Evolutionary conservation across 2,113 vertebrate genomes (phyloP), one percentile per base, ranked within the genome.

Genomic region (Glaucidium brasilianum): DNA sequence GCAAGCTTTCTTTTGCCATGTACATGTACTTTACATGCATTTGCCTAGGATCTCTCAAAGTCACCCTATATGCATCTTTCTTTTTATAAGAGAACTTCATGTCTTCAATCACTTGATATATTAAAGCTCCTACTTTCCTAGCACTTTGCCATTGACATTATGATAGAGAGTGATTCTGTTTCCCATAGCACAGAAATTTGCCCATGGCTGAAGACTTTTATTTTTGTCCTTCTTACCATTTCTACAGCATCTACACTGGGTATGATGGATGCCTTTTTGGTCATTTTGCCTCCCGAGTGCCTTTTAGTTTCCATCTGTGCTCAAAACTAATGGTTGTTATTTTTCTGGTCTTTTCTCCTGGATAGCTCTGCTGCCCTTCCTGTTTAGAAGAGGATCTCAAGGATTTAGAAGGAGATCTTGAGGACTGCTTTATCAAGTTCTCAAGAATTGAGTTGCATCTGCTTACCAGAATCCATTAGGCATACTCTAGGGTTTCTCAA

Each of bases 41-140:
- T 88, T 87, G 68, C 80, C 56, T 20, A 52, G 39, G 52, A 91
- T 81, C 26, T 81, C 91, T 81, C 75, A 32, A 58, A 74, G 55
- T 59, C 72, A 32, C 21, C 47, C 77, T 63, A 18, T 11, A 81
- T 20, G 43, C 49, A 81, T 85, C 59, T 68, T 87, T 81, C 60
- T 85, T 74, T 45, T 71, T 71, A 47, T 10, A 56, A 56, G 5
- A 88, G 34, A 81, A 55, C 29, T 71, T 73, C 23, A 26, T 25
- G 45, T 91, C 91, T 87, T 96, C 91, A 89, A 68, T 96, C 80
- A 87, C 58, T 96, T 89, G 73, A 72, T 75, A 17, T 63, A 95
- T 95, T 92, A 93, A 60, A 16, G 39, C 49, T 92, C 30, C 79
- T 89, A 5, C 73, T 29, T 85, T 74, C 73, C 77, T 12, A 84